phyloP scores from a whole-genome alignment of 1,140 invertebrate species.

The Drosophila trapezifrons region DNA sequence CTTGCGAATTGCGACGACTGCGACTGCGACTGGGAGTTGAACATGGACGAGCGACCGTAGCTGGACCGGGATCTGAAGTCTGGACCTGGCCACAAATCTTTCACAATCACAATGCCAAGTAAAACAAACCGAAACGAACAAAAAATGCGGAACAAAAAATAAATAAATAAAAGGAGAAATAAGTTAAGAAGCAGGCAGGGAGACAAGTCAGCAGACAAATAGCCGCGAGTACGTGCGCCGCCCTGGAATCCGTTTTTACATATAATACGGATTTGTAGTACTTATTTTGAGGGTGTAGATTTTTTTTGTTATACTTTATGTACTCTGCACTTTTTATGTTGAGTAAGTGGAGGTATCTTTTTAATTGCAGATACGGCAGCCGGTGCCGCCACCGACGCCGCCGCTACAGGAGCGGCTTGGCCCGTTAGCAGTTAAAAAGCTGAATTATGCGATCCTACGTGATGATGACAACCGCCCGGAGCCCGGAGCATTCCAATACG shows the following conservation, averaged over 20 bases:
- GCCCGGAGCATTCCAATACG: constrained; percentile 70
- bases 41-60: constrained; percentile 16
- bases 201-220: constrained; percentile 72
- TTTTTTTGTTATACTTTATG: constrained; percentile 10
- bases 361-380: constrained; percentile 74
- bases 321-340: constrained; percentile 50
- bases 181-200: constrained; percentile 52
- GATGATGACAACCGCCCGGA: constrained; percentile 67
- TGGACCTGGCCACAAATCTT: constrained; percentile 73
- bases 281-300: constrained; percentile 27
- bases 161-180: constrained; percentile 43
- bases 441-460: constrained; percentile 81
- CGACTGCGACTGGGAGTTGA: constrained; percentile 1
- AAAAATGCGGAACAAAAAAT: constrained; percentile 39
- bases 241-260: constrained; percentile 51
- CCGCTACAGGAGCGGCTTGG: constrained; percentile 70
- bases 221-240: constrained; percentile 72
- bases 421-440: constrained; percentile 76
- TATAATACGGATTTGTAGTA: constrained; percentile 7
- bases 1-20: background rate
- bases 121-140: constrained; percentile 37
- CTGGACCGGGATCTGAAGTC: constrained; percentile 43
- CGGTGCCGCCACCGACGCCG: constrained; percentile 58
- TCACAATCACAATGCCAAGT: constrained; percentile 70
- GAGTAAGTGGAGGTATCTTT: constrained; percentile 66